phyloP scores from a whole-genome alignment of 2,797 vertebrate genomes.

The Pygocentrus nattereri region DNA sequence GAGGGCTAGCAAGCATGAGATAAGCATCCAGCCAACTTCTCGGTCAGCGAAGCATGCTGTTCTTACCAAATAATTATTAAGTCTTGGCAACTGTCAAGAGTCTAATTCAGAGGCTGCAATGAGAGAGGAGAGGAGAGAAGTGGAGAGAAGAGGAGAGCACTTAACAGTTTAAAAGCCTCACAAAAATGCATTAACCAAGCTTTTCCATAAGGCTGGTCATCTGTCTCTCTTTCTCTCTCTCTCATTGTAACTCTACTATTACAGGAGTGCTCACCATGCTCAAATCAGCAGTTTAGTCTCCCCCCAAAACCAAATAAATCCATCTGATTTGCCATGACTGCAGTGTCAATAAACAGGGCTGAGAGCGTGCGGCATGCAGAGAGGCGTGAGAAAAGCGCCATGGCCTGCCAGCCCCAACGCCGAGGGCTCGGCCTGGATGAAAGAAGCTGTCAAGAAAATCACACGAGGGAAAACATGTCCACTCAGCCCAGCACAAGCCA shows the following conservation, averaged over 20 bases:
- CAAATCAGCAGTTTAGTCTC: conserved; percentile 74
- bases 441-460: conserved; percentile 82
- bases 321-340: conserved; percentile 76
- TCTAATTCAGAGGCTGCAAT: conserved; percentile 62
- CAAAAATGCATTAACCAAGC: conserved; percentile 33
- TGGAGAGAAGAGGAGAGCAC: conserved; percentile 20
- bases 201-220: conserved; percentile 13
- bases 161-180: conserved; percentile 21
- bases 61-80: conserved; percentile 82
- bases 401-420: conserved; percentile 79
- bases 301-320: conserved; percentile 80
- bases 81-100: conserved; percentile 69
- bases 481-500: conserved; percentile 64
- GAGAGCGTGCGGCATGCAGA: conserved; percentile 47
- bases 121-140: conserved; percentile 37
- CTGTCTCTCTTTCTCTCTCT: conserved; percentile 29
- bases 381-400: conserved; percentile 70
- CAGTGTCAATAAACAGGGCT: conserved; percentile 72
- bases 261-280: conserved; percentile 64
- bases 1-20: conserved; percentile 72
- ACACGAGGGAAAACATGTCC: conserved; percentile 70
- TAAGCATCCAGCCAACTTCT: conserved; percentile 78
- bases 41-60: conserved; percentile 75
- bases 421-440: conserved; percentile 78
- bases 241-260: conserved; percentile 60